A percentile compares a stretch with the other conserved stretches of the same genome.
Conservation (phyloP, 2,113 vertebrate genomes). For the Rhinopomastus cyanomelas region DNA sequence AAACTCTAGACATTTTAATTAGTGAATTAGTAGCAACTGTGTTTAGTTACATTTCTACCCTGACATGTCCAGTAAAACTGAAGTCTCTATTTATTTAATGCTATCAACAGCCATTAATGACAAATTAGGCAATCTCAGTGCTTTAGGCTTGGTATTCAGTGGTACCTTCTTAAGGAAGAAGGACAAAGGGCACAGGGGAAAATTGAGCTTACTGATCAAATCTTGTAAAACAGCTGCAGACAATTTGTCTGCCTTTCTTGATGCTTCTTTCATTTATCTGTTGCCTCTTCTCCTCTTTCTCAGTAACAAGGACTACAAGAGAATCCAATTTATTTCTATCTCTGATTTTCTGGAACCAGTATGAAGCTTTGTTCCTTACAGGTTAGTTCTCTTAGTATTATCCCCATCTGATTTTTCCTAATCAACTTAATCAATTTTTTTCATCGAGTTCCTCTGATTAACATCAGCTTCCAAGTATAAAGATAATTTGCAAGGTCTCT, state of each 20-base stretch:
- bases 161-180: background rate
- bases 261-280: background rate
- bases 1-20: slow-evolving; percentile 1
- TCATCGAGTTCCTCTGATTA: background rate
- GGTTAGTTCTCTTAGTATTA: background rate
- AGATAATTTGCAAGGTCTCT: background rate
- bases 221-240: background rate
- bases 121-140: background rate
- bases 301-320: background rate
- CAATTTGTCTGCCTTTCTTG: background rate
- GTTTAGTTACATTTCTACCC: background rate
- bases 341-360: background rate
- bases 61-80: background rate
- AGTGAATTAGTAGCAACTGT: background rate
- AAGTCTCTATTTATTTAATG: background rate
- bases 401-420: background rate
- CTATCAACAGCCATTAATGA: background rate
- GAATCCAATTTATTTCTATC: background rate
- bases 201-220: background rate
- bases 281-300: background rate
- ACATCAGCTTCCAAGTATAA: background rate
- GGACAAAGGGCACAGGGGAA: background rate
- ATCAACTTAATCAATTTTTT: background rate
- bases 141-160: background rate
- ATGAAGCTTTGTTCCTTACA: background rate